Evolutionary conservation across 2,113 vertebrate species (phyloP).

Genomic region (Ellobius talpinus): DNA sequence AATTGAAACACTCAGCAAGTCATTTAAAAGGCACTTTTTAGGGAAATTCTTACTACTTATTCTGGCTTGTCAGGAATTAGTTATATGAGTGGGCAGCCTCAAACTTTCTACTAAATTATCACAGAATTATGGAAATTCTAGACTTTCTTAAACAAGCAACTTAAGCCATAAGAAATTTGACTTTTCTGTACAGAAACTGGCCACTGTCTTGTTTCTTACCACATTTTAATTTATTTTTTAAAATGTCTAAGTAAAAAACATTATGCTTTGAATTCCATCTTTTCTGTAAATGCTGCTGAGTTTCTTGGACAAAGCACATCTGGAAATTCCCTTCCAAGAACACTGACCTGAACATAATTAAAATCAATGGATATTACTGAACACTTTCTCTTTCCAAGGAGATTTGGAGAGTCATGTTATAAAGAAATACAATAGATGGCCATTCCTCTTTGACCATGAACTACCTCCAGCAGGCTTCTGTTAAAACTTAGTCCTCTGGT

Average conservation of each 20-base stretch:
- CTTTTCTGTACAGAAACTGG: conserved; percentile 6
- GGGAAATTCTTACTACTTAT: neutral
- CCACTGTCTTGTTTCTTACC: neutral
- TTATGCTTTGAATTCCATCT: neutral
- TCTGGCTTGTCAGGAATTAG: neutral
- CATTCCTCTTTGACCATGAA: neutral
- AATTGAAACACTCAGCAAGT: conserved; percentile 13
- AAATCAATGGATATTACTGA: conserved; percentile 23
- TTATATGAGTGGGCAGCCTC: neutral
- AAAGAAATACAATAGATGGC: neutral
- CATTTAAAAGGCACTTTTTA: conserved; percentile 58
- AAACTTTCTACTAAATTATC: neutral
- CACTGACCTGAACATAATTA: conserved; percentile 1
- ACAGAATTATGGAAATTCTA: neutral
- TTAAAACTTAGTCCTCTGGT: neutral
- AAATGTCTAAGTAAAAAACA: conserved; percentile 4
- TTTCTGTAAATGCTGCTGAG: neutral
- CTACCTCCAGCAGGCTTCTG: neutral
- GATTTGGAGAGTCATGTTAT: neutral
- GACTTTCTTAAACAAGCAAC: neutral
- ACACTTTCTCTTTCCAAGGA: neutral
- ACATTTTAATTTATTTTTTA: conserved; percentile 1
- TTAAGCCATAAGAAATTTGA: conserved; percentile 35
- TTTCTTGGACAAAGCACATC: conserved; percentile 25
- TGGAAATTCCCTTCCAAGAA: neutral